Percentiles rank a stretch among this genome's conserved stretches.
Evolutionary conservation across 2,113 vertebrate species (phyloP).

Genomic region (Amia ocellicauda): DNA sequence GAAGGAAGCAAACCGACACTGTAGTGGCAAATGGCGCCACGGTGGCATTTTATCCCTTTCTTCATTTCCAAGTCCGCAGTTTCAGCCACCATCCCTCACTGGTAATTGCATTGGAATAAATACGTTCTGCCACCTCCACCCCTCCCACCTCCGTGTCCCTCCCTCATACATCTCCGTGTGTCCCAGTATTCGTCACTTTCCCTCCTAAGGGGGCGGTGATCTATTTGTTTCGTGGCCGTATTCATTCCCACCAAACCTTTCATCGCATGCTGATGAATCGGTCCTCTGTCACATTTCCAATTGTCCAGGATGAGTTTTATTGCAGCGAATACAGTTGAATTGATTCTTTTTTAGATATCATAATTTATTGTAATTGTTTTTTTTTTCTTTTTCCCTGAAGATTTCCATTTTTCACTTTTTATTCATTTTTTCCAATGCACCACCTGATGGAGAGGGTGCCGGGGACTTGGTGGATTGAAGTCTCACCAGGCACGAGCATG

Average conservation of each 20-base stretch:
- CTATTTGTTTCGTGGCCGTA: slow-evolving; percentile 14
- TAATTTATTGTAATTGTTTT: slow-evolving; percentile 27
- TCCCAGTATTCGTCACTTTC: slow-evolving; percentile 24
- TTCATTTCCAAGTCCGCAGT: slow-evolving; percentile 31
- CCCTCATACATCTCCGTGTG: slow-evolving; percentile 11
- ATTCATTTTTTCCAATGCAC: slow-evolving; percentile 33
- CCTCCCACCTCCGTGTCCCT: slow-evolving; percentile 17
- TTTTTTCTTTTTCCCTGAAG: not conserved
- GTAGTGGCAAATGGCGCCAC: not conserved
- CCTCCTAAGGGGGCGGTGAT: not conserved
- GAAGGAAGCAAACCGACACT: not conserved
- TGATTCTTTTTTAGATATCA: slow-evolving; percentile 41
- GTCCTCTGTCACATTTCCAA: slow-evolving; percentile 28
- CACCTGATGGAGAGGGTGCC: slow-evolving; percentile 40
- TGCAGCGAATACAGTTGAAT: slow-evolving; percentile 37
- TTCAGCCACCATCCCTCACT: slow-evolving; percentile 27
- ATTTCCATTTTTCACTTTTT: slow-evolving; percentile 7
- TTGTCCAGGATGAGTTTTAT: slow-evolving; percentile 27
- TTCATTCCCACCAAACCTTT: slow-evolving; percentile 29
- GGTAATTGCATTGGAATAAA: slow-evolving; percentile 47
- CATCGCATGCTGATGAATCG: slow-evolving; percentile 8
- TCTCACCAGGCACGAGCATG: slow-evolving; percentile 37
- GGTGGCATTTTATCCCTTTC: slow-evolving; percentile 34
- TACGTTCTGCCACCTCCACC: slow-evolving; percentile 25
- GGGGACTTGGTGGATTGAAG: slow-evolving; percentile 41